phyloP scores from a whole-genome alignment of 2,888 invertebrate species.

The Ditylenchus weischeri region DNA sequence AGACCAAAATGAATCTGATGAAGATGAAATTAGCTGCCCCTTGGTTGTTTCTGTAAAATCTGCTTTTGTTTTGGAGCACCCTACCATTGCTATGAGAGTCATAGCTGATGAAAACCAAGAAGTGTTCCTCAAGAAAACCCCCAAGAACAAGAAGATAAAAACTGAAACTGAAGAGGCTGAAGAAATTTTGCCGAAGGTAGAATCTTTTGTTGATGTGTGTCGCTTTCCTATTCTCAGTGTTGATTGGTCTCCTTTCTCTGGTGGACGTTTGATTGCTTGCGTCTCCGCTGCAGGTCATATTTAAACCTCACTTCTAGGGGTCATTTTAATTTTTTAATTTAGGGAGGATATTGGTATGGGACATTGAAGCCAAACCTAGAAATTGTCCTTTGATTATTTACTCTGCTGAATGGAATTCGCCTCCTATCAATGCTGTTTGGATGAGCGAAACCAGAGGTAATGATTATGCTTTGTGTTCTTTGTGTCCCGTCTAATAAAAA shows the following conservation, averaged over 20 bases:
- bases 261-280: conserved; percentile 28
- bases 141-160: conserved; percentile 3
- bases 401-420: conserved; percentile 23
- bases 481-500: neutral
- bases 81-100: neutral
- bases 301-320: neutral
- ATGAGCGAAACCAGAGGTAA: conserved; percentile 21
- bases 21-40: neutral
- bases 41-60: neutral
- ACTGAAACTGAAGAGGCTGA: neutral
- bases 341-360: conserved; percentile 29
- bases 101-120: neutral
- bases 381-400: conserved; percentile 17
- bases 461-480: neutral
- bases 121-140: conserved; percentile 11
- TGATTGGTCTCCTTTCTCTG: conserved; percentile 29
- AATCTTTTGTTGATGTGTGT: conserved; percentile 2
- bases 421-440: conserved; percentile 26
- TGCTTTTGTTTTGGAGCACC: neutral
- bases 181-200: neutral
- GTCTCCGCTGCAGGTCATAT: conserved; percentile 30
- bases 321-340: conserved; percentile 5
- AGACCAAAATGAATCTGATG: neutral
- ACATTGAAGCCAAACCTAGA: conserved; percentile 17
- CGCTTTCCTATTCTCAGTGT: conserved; percentile 29